phyloP scores from a whole-genome alignment of 2,888 invertebrate species.

The Leptarthrus brevirostris region DNA sequence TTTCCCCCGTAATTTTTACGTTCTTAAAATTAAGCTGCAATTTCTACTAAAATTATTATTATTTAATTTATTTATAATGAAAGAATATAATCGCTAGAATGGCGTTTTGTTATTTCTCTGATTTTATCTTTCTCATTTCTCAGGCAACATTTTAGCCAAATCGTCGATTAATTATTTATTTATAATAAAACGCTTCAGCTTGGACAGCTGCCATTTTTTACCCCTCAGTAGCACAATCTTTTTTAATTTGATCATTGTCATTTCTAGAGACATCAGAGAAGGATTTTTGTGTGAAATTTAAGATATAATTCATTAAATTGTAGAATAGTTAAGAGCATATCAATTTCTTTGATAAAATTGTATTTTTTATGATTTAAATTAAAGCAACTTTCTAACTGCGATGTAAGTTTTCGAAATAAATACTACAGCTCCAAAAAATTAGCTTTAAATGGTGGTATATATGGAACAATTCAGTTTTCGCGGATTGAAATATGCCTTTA shows the following conservation, averaged over 20 bases:
- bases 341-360: conserved; percentile 6
- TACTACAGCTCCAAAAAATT: no score
- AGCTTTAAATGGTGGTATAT: no score
- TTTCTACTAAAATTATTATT: neutral
- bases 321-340: conserved; percentile 11
- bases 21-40: neutral
- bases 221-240: neutral
- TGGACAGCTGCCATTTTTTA: neutral
- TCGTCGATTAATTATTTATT: neutral
- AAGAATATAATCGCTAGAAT: neutral
- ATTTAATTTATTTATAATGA: neutral
- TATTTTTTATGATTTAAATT: no score
- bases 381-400: no score
- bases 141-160: neutral
- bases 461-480: no score
- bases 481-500: no score
- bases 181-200: conserved; percentile 5
- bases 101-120: neutral
- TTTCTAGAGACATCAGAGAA: conserved; percentile 9
- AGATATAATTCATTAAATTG: neutral
- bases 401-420: no score
- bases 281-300: conserved; percentile 27
- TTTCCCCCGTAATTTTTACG: no score
- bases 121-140: neutral
- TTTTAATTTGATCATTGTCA: conserved; percentile 2